Evolutionary conservation across 92 coral and sea anemone genomes (phyloP).

Genomic region (Heteractis magnifica): DNA sequence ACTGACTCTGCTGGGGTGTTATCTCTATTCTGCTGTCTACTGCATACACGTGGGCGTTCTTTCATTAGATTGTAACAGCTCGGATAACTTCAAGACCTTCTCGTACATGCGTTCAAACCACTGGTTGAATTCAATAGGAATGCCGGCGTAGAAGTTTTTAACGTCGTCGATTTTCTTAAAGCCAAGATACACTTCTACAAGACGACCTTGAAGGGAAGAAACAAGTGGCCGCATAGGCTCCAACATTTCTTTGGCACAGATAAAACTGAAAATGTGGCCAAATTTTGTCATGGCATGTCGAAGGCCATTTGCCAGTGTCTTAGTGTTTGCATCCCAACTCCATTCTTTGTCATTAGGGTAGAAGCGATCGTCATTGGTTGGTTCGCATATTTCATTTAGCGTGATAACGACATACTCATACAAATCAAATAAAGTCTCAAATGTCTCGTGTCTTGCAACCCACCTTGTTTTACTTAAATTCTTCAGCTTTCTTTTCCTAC

Average conservation of each 20-base stretch:
- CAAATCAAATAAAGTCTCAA: constrained; percentile 37
- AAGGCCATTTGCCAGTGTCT: constrained; percentile 69
- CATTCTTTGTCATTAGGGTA: constrained; percentile 42
- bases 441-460: too few species aligned
- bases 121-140: constrained; percentile 17
- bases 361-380: constrained; percentile 48
- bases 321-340: constrained; percentile 63
- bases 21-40: constrained; percentile 35
- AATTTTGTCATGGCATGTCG: constrained; percentile 51
- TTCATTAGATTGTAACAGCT: constrained; percentile 28
- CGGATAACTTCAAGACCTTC: constrained; percentile 27
- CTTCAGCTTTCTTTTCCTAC: constrained; percentile 35
- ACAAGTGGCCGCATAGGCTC: constrained; percentile 55
- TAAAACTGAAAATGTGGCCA: constrained; percentile 61
- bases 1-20: constrained; percentile 35
- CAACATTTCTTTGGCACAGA: constrained; percentile 62
- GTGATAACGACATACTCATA: constrained; percentile 47
- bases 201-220: constrained; percentile 41
- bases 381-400: constrained; percentile 43
- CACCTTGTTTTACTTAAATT: constrained; percentile 46
- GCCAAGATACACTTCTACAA: constrained; percentile 29
- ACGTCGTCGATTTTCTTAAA: constrained; percentile 32
- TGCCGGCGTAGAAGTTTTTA: constrained; percentile 8
- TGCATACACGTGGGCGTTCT: constrained; percentile 39
- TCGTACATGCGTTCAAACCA: constrained; percentile 44